phyloP scores from a whole-genome alignment of 2,797 vertebrate species.

The Psittacula derbiana region DNA sequence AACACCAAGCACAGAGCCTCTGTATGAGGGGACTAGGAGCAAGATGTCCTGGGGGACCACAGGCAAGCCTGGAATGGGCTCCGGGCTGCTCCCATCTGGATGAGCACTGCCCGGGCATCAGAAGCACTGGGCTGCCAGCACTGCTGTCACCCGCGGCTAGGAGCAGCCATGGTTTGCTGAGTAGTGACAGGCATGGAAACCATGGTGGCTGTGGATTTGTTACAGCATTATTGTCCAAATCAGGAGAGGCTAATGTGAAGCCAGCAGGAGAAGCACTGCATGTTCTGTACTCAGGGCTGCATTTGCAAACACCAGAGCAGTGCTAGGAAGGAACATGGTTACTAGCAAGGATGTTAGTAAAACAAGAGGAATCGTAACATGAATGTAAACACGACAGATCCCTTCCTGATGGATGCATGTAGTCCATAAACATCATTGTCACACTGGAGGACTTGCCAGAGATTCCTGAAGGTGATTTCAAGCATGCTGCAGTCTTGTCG shows the following conservation, averaged over 20 bases:
- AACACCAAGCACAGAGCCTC: not conserved
- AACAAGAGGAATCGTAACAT: not conserved
- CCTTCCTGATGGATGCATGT: constrained; percentile 35
- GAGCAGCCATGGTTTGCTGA: constrained; percentile 11
- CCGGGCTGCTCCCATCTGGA: not conserved
- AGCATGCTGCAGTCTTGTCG: constrained; percentile 72
- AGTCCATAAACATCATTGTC: constrained; percentile 58
- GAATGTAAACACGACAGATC: constrained; percentile 51
- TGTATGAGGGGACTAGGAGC: not conserved
- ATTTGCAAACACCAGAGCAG: constrained; percentile 47
- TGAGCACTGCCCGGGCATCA: not conserved
- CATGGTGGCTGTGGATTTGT: constrained; percentile 41
- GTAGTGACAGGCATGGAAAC: constrained; percentile 50
- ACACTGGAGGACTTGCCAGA: constrained; percentile 48
- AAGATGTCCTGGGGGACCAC: not conserved
- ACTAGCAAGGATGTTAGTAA: constrained; percentile 36
- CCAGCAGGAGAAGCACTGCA: constrained; percentile 48
- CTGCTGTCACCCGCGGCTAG: not conserved
- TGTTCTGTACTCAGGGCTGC: constrained; percentile 36
- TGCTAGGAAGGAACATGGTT: constrained; percentile 32
- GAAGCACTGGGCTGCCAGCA: not conserved
- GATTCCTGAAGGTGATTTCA: constrained; percentile 70
- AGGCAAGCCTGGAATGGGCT: not conserved
- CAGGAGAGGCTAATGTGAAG: not conserved
- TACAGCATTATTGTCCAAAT: constrained; percentile 21